phyloP scores from a whole-genome alignment of 2,888 invertebrate genomes.

The Lamellibrachia columna region DNA sequence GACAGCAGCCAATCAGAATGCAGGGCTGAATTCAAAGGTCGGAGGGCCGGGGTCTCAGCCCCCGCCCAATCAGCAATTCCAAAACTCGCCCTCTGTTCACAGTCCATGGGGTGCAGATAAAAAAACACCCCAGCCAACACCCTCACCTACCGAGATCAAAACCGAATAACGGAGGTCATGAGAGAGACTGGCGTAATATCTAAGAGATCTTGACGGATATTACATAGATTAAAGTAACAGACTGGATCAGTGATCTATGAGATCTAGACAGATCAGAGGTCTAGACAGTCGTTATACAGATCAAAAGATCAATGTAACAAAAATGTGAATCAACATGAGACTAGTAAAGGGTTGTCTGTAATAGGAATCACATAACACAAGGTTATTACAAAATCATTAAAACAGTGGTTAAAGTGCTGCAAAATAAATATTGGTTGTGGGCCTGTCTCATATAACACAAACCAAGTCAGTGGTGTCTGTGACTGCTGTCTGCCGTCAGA shows the following conservation, averaged over 20 bases:
- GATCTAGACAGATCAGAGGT: background rate
- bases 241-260: background rate
- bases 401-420: background rate
- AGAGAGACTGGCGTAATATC: background rate
- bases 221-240: background rate
- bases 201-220: background rate
- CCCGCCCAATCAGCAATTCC: background rate
- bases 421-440: background rate
- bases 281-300: no score
- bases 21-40: background rate
- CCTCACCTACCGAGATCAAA: constrained; percentile 20
- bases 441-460: background rate
- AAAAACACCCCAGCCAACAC: constrained; percentile 13
- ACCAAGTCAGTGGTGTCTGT: background rate
- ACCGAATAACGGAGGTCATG: background rate
- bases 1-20: background rate
- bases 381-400: background rate
- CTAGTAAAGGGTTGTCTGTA: background rate
- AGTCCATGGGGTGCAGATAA: constrained; percentile 24
- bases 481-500: background rate
- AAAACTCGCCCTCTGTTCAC: constrained; percentile 7
- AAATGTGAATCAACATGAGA: background rate
- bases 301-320: no score
- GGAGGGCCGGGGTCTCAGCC: background rate
- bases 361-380: background rate